Evolutionary conservation across 2,113 vertebrate species (phyloP).

Genomic region (Tinamus guttatus): DNA sequence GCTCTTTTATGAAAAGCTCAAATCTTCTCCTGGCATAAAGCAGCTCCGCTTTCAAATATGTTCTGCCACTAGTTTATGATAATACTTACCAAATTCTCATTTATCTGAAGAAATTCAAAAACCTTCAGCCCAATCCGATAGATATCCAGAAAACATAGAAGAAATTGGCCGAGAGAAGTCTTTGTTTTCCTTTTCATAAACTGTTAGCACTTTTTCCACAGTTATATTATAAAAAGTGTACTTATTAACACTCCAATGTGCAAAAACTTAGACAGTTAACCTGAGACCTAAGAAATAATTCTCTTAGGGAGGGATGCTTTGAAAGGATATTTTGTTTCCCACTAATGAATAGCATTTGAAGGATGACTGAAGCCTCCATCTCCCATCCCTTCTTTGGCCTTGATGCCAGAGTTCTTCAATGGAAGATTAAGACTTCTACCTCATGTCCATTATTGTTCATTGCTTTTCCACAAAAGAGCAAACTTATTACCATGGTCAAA

Average conservation of each 20-base stretch:
- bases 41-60: neutral
- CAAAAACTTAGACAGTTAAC: too few species aligned
- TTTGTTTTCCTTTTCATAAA: neutral
- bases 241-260: neutral
- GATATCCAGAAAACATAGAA: neutral
- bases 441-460: neutral
- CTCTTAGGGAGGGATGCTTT: too few species aligned
- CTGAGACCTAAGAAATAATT: too few species aligned
- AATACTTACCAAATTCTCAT: neutral
- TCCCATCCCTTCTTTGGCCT: too few species aligned
- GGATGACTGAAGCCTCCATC: too few species aligned
- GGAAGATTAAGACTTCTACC: neutral
- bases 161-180: neutral
- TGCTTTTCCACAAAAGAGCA: neutral
- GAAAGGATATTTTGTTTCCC: too few species aligned
- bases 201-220: neutral
- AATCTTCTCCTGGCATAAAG: neutral
- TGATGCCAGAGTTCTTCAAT: neutral
- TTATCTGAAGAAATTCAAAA: constrained; percentile 13
- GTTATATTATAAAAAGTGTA: neutral
- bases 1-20: neutral
- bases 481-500: neutral
- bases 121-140: neutral
- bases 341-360: too few species aligned
- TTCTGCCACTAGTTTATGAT: neutral